phyloP scores from a whole-genome alignment of 2,888 invertebrate genomes.

The Acronicta psi region DNA sequence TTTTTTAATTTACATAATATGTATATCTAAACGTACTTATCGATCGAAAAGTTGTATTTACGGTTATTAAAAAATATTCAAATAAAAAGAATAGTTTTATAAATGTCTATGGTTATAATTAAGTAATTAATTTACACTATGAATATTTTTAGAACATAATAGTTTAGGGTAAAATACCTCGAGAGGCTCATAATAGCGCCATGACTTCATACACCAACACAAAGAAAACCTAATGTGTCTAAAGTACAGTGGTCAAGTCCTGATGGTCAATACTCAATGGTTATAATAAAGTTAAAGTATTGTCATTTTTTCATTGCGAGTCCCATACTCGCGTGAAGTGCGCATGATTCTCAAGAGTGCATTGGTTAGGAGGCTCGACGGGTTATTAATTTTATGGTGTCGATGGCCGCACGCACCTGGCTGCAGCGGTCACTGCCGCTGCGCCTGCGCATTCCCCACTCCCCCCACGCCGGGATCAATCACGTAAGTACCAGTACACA shows the following conservation, averaged over 20 bases:
- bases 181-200: no score
- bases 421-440: slow-evolving; percentile 85
- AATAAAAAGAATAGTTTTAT: no score
- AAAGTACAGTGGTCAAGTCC: neutral
- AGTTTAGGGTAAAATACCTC: no score
- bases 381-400: slow-evolving; percentile 89
- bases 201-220: no score
- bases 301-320: slow-evolving; percentile 48
- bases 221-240: neutral
- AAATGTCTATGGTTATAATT: no score
- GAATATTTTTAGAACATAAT: no score
- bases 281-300: slow-evolving; percentile 16
- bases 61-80: no score
- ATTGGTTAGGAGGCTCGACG: slow-evolving; percentile 85
- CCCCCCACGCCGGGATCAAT: slow-evolving; percentile 75
- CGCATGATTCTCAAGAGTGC: slow-evolving; percentile 79
- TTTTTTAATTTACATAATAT: no score
- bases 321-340: slow-evolving; percentile 68
- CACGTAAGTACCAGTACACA: slow-evolving; percentile 67
- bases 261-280: neutral
- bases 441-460: slow-evolving; percentile 62
- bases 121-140: no score
- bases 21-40: no score
- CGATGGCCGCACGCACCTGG: slow-evolving; percentile 88
- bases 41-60: no score